These are phyloP conservation scores for Rhodeus uyekii DNA, from an alignment of 2,797 vertebrate species.

Conservation along the genomic window DNA sequence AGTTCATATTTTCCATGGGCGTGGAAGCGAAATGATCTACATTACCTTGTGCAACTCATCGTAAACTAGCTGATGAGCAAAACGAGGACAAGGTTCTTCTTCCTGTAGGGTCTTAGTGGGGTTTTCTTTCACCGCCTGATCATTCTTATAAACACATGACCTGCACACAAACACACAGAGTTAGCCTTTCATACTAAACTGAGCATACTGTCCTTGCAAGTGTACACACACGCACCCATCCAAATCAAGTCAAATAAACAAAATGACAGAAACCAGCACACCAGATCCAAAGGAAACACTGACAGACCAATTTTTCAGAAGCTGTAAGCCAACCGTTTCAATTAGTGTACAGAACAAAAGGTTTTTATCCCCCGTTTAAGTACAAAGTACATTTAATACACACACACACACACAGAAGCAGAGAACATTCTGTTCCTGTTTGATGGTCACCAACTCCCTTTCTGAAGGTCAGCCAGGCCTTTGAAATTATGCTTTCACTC, in stretches of 20 bases:
- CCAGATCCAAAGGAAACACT: slow-evolving; percentile 47
- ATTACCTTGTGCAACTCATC: slow-evolving; percentile 97
- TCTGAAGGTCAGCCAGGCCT: slow-evolving; percentile 14
- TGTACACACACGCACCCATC: slow-evolving; percentile 16
- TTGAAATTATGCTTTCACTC: slow-evolving; percentile 11
- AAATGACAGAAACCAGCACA: slow-evolving; percentile 49
- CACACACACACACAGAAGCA: not conserved
- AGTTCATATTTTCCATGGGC: not conserved
- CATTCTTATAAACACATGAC: slow-evolving; percentile 92
- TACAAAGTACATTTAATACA: slow-evolving; percentile 17
- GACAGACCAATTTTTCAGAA: slow-evolving; percentile 53
- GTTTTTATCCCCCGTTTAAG: not conserved
- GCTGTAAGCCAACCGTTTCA: slow-evolving; percentile 37
- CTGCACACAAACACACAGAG: slow-evolving; percentile 54
- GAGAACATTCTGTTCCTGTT: slow-evolving; percentile 54
- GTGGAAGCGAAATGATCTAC: not conserved
- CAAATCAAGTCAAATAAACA: slow-evolving; percentile 39
- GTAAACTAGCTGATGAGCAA: slow-evolving; percentile 97
- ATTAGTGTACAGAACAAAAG: slow-evolving; percentile 13
- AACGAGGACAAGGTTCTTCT: slow-evolving; percentile 96
- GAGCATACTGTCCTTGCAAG: not conserved
- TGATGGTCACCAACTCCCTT: slow-evolving; percentile 27
- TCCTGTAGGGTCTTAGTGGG: slow-evolving; percentile 92
- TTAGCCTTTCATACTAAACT: not conserved
- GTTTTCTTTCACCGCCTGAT: slow-evolving; percentile 96